Base-by-base conservation (phyloP, 2,113 vertebrate genomes). In the Peucedramus taeniatus region DNA sequence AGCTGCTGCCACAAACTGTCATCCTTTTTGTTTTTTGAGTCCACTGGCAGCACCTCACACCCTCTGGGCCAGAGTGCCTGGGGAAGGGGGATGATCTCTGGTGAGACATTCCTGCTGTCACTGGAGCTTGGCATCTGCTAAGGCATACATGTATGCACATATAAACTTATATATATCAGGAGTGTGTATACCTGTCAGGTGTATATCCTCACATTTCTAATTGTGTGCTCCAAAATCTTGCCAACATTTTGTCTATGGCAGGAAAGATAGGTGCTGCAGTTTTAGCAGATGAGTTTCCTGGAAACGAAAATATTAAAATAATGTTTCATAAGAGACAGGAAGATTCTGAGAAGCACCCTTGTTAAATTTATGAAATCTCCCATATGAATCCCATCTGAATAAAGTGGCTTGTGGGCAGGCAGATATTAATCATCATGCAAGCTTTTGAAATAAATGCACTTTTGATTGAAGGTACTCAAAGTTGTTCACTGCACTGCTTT, bases 361-460 rank as follows among this genome's bases (percentile, higher is more conserved):
- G 50, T 80, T 92, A 86, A 83, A 96, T 94, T 77, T 88, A 83
- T 92, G 40, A 92, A 88, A 79, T 57, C 45, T 93, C 30, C 54
- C 45, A 35, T 72, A 61, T 65, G 83, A 94, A 90, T 92, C 47
- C 88, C 42, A 7, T 66, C 60, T 54, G 74, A 94, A 82, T 93
- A 22, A 90, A 86, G 66, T 88, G 54, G 27, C 68, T 86, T 86
- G 50, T 88, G 85, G 82, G 92, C 63, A 89, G 51, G n/a, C 37
- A 93, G 79, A 39, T 92, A 86, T 80, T 92, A 90, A 95, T 92
- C 88, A 94, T 40, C 37, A 37, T 1, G 2, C 15, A 70, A 71
- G 59, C 14, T 26, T 86, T 77, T 83, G 88, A 92, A 96, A 56
- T 61, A 85, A 90, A 86, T 80, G 21, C 45, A 24, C 19, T 69